Conservation (phyloP, 2,888 invertebrate genomes). For the Crocallis elinguaria region DNA sequence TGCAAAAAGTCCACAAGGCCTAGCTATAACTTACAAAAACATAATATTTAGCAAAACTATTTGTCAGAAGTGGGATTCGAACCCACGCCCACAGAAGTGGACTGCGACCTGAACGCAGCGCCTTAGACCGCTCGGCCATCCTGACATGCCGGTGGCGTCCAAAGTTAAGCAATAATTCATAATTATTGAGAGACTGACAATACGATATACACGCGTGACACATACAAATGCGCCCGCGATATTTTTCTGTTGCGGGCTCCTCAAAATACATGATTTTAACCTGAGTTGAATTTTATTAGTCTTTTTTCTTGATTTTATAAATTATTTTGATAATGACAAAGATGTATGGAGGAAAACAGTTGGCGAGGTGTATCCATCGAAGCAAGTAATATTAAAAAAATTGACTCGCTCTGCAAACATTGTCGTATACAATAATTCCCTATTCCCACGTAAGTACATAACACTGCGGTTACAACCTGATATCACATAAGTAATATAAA, state of each 20-base stretch:
- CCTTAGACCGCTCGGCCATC: slow-evolving; percentile 70
- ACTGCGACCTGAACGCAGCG: slow-evolving; percentile 70
- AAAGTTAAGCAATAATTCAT: slow-evolving; percentile 21
- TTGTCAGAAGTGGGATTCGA: slow-evolving; percentile 69
- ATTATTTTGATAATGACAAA: no score
- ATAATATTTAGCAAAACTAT: slow-evolving; percentile 14
- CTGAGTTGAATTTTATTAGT: no score
- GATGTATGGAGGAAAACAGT: no score
- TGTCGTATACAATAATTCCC: background rate
- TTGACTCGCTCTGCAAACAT: background rate
- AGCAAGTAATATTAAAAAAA: background rate
- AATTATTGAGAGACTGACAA: background rate
- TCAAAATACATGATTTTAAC: no score
- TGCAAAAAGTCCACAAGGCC: background rate
- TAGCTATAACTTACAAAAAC: background rate
- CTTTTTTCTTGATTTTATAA: no score
- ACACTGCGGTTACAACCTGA: slow-evolving; percentile 15
- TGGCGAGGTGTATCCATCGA: no score
- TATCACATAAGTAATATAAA: background rate
- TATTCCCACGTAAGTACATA: slow-evolving; percentile 6
- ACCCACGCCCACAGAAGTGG: slow-evolving; percentile 70
- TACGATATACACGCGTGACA: background rate
- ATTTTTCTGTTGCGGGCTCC: no score
- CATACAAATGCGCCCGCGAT: background rate
- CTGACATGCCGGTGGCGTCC: slow-evolving; percentile 36